Evolutionary conservation across 2,888 invertebrate genomes (phyloP).

Genomic region (Stenoptilia bipunctidactyla): DNA sequence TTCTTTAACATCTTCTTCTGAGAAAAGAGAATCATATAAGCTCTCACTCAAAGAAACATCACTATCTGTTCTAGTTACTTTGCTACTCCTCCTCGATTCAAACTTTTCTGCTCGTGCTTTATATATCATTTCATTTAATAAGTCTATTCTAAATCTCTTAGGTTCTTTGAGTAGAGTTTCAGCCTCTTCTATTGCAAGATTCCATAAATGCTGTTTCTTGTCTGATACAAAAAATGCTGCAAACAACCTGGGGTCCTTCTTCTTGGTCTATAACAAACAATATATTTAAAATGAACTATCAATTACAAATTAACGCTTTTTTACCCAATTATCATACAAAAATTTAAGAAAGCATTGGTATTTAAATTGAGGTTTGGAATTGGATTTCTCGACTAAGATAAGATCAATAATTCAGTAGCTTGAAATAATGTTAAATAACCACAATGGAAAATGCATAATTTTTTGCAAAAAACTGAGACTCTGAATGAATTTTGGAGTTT

Average conservation of each 20-base stretch:
- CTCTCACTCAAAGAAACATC: slow-evolving; percentile 61
- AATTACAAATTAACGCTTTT: too few species aligned
- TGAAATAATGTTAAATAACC: too few species aligned
- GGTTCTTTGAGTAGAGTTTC: slow-evolving; percentile 72
- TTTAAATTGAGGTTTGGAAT: too few species aligned
- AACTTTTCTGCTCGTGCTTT: slow-evolving; percentile 29
- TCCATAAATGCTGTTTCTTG: slow-evolving; percentile 74
- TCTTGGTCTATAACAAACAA: slow-evolving; percentile 51
- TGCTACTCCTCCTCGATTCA: slow-evolving; percentile 30
- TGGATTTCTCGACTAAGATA: too few species aligned
- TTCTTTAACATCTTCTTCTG: slow-evolving; percentile 42
- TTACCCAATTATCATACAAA: too few species aligned
- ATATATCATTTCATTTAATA: slow-evolving; percentile 49
- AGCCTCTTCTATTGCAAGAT: slow-evolving; percentile 81
- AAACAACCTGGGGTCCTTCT: slow-evolving; percentile 62
- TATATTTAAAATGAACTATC: too few species aligned
- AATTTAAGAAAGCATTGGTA: too few species aligned
- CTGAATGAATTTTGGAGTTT: too few species aligned
- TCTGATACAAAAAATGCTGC: slow-evolving; percentile 68
- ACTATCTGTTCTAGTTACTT: slow-evolving; percentile 47
- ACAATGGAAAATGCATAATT: too few species aligned
- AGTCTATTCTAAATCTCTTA: slow-evolving; percentile 67
- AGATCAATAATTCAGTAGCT: too few species aligned
- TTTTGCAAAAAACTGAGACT: too few species aligned
- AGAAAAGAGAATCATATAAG: slow-evolving; percentile 56